Conservation (phyloP, 2,113 vertebrate genomes). For the Cyrtonyx montezumae region DNA sequence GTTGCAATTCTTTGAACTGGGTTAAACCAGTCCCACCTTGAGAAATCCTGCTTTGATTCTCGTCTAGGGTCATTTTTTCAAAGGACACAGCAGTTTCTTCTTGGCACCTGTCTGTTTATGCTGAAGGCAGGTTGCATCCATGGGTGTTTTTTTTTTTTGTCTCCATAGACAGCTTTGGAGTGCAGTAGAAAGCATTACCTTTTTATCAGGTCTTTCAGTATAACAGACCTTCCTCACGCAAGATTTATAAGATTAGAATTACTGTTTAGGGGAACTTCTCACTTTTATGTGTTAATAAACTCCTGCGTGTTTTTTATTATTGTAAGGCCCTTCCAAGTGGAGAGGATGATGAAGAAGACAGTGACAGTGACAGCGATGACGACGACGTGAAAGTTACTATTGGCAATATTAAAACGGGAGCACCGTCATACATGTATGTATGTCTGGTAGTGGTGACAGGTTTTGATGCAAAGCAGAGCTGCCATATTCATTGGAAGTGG, state of each 20-base stretch:
- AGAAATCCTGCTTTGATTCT: not conserved
- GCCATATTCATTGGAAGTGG: fast-evolving
- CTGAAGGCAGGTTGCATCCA: not conserved
- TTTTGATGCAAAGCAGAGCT: not conserved
- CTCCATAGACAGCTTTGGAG: not conserved
- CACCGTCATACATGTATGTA: conserved; percentile 76
- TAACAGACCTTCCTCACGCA: not conserved
- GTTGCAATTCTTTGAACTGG: not conserved
- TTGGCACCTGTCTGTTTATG: not conserved
- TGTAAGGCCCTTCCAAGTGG: conserved; percentile 72
- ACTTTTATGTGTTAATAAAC: not conserved
- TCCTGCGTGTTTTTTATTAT: not conserved
- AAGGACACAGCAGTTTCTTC: fast-evolving
- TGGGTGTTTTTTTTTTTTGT: not conserved
- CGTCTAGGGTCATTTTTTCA: not conserved
- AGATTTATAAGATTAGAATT: not conserved
- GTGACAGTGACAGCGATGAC: conserved; percentile 75
- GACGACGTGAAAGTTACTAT: conserved; percentile 82
- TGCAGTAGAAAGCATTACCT: not conserved
- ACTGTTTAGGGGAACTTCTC: not conserved
- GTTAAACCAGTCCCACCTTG: not conserved
- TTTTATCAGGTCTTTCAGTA: not conserved
- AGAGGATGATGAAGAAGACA: conserved; percentile 79
- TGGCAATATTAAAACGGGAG: conserved; percentile 81
- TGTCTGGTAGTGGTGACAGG: fast-evolving